These are phyloP conservation scores for Myotis davidii DNA, from an alignment of 2,113 vertebrate species.

Conservation along the genomic window DNA sequence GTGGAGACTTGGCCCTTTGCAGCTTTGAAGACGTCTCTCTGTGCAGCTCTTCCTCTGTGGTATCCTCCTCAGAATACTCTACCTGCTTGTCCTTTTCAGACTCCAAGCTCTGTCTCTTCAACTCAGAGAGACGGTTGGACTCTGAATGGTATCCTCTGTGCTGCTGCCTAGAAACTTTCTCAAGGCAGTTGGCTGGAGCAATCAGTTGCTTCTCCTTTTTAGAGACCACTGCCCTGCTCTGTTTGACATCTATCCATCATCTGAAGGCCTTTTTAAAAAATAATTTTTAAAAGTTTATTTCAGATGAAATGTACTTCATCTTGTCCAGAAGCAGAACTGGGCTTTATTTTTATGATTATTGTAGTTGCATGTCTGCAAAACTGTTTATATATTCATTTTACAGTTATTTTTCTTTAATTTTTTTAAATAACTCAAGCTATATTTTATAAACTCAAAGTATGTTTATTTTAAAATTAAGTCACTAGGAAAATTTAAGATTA, in stretches of 20 bases:
- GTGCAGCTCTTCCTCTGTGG: neutral
- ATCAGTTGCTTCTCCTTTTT: neutral
- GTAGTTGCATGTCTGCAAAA: neutral
- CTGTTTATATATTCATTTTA: neutral
- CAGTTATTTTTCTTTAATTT: neutral
- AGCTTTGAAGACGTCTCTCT: neutral
- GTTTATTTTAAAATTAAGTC: conserved; percentile 15
- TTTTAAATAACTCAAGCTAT: neutral
- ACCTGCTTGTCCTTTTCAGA: neutral
- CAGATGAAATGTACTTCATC: neutral
- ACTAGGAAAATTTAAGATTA: conserved; percentile 38
- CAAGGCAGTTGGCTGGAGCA: neutral
- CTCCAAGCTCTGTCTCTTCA: neutral
- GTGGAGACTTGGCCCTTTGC: neutral
- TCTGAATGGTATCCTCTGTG: neutral
- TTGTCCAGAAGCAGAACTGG: neutral
- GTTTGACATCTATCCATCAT: neutral
- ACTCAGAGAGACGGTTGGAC: neutral
- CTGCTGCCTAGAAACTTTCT: neutral
- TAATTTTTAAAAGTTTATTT: neutral
- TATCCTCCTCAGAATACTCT: neutral
- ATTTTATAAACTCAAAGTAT: neutral
- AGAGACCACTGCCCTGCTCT: neutral
- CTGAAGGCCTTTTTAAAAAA: neutral
- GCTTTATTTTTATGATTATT: conserved; percentile 31